A percentile compares a stretch with the other conserved stretches of the same genome.
These are phyloP conservation scores for Sturmia bella DNA, from an alignment of 2,888 invertebrate species.

Conservation along the genomic window DNA sequence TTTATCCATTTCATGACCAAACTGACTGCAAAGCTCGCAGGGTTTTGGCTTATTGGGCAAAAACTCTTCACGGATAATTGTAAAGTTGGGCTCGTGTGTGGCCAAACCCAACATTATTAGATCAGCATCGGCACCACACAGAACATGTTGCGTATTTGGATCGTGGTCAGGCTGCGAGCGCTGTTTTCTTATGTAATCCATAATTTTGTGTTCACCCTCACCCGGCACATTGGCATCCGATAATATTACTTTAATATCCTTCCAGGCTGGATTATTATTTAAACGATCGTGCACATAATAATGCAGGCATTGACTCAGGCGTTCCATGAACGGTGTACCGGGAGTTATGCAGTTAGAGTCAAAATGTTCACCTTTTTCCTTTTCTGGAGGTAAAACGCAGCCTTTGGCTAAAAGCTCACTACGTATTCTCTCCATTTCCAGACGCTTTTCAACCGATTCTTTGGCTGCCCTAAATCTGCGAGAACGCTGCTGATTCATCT, in stretches of 20 bases:
- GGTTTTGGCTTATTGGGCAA: conserved; percentile 97
- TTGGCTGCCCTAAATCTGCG: conserved; percentile 98
- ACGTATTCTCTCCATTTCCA: conserved; percentile 91
- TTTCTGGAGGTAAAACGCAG: conserved; percentile 90
- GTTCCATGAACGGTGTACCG: conserved; percentile 98
- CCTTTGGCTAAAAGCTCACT: conserved; percentile 87
- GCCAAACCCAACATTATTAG: conserved; percentile 99
- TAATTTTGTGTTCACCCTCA: conserved; percentile 99
- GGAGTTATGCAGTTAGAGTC: conserved; percentile 99
- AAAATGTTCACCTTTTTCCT: conserved; percentile 95
- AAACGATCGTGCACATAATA: conserved; percentile 83
- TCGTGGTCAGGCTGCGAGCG: conserved; percentile 97
- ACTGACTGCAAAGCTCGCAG: conserved; percentile 96
- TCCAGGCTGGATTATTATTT: conserved; percentile 98
- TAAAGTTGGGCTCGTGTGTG: conserved; percentile 99
- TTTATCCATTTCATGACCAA: conserved; percentile 96
- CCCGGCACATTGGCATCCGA: conserved; percentile 99
- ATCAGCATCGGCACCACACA: conserved; percentile 99
- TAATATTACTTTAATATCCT: conserved; percentile 95
- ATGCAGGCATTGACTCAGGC: conserved; percentile 90
- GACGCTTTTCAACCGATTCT: conserved; percentile 93
- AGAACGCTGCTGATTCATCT: conserved; percentile 99
- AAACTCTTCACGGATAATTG: conserved; percentile 99
- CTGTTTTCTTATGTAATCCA: conserved; percentile 99
- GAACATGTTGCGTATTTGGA: conserved; percentile 98